A percentile compares a stretch with the other conserved stretches of the same genome.
Evolutionary conservation across 2,797 vertebrate species (phyloP).

Genomic region (Tolypeutes matacus): DNA sequence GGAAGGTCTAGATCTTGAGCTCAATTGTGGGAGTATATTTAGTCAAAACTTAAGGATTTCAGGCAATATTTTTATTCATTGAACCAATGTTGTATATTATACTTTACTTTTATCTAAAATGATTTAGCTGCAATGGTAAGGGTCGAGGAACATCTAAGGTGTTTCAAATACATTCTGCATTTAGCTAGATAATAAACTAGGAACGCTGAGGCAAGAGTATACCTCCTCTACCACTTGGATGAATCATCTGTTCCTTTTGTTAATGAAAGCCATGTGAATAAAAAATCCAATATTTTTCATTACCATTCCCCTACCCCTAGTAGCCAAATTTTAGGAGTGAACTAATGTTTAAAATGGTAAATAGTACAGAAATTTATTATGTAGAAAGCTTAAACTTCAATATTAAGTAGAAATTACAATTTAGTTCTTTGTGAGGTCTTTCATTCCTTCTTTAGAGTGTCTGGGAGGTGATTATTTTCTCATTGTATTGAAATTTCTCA

Average conservation of each 20-base stretch:
- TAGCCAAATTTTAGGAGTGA: neutral
- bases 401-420: neutral
- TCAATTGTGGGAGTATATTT: neutral
- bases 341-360: neutral
- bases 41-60: neutral
- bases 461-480: neutral
- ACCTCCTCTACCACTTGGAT: neutral
- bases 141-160: neutral
- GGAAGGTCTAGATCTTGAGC: neutral
- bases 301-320: neutral
- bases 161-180: neutral
- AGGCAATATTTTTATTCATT: neutral
- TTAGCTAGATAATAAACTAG: neutral
- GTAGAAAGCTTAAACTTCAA: constrained; percentile 10
- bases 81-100: neutral
- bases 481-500: neutral
- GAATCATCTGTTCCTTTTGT: neutral
- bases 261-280: neutral
- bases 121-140: neutral
- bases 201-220: neutral
- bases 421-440: neutral
- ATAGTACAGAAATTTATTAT: neutral
- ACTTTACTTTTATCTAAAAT: constrained; percentile 1
- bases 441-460: neutral
- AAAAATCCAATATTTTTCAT: neutral